Base-by-base conservation (phyloP, 1,140 invertebrate genomes). In the Heterodera carotae region DNA sequence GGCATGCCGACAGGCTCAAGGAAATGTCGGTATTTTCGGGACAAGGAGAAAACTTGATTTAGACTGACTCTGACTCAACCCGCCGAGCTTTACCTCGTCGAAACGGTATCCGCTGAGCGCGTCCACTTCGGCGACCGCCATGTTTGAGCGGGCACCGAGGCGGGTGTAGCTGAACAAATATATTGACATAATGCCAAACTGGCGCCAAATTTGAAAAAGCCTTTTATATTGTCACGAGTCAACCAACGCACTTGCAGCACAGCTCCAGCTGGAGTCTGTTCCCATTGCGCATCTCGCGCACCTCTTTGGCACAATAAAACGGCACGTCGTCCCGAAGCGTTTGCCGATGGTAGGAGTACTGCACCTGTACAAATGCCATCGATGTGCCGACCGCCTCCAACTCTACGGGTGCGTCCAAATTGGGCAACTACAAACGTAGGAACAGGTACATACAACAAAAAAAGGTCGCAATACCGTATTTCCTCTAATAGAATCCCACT, bases 161-260 rank as follows among this genome's bases (percentile, higher is more conserved):
- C 83, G 80, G 10, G 81, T 88, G 75, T 88, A 88, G 60, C 87
- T 88, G 71, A 59, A 69, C 80, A 4, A 56, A 22, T 69, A n/a
- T n/a, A n/a, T n/a, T n/a, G n/a, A n/a, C n/a, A n/a, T n/a, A n/a
- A n/a, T n/a, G n/a, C n/a, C n/a, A n/a, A n/a, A n/a, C n/a, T n/a
- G n/a, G n/a, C n/a, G n/a, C n/a, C n/a, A 56, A 56, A 56, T 56
- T 56, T 22, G 18, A 56, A n/a, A n/a, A n/a, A n/a, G n/a, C n/a
- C n/a, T n/a, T n/a, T n/a, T n/a, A n/a, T n/a, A n/a, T n/a, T n/a
- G n/a, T n/a, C n/a, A n/a, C n/a, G n/a, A n/a, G n/a, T n/a, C n/a
- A n/a, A n/a, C n/a, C n/a, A n/a, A 67, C 81, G 53, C 56, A 84
- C 83, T 87, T 88, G 82, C 85, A 87, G 71, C 85, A 87, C 22